Evolutionary conservation across 2,888 invertebrate species (phyloP), one percentile per base, ranked within the genome.

Genomic region (Tanypteryx hageni): DNA sequence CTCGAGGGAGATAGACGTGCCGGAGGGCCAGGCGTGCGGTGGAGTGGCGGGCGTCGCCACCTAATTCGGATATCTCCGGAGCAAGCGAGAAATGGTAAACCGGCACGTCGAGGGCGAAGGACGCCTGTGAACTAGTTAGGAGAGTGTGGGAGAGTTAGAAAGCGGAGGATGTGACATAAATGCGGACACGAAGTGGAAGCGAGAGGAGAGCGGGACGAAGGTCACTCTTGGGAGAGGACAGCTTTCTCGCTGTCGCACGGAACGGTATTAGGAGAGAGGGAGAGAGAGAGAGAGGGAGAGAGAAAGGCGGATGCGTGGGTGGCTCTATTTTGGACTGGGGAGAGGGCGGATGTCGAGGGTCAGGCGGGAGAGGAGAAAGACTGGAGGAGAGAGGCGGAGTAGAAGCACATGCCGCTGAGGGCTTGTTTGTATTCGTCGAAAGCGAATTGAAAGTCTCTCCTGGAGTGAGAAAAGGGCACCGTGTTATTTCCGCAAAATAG

Each of bases 41-140:
- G 27, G 76, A 27, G 76, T 76, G 76, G 44, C 44, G 44, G 44
- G 5, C 44, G 3, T 76, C 76, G 18, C 76, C 76, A 76, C 76
- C 27, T 76, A 76, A 76, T 76, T 76, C 27, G 27, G 76, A 76
- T 22, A 76, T 76, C 76, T 76, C 76, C 76, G 22, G 76, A 27
- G 76, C 16, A 22, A 27, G 76, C 27, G 76, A 76, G 76, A 76
- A 76, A 76, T 27, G 76, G 11, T 76, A 76, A 76, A 76, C 76
- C 76, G 76, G 22, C 22, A 27, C 27, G 76, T 76, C 27, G 10
- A 18, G 22, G 22, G 76, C 16, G 27, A 76, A 76, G 76, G 76
- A 76, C 76, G 76, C 76, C 22, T 76, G 76, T 76, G 76, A 27
- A 76, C 76, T 44, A 44, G 44, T 44, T 44, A 44, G 3, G 44